phyloP scores from a whole-genome alignment of 2,113 vertebrate genomes.

The Uria lomvia region DNA sequence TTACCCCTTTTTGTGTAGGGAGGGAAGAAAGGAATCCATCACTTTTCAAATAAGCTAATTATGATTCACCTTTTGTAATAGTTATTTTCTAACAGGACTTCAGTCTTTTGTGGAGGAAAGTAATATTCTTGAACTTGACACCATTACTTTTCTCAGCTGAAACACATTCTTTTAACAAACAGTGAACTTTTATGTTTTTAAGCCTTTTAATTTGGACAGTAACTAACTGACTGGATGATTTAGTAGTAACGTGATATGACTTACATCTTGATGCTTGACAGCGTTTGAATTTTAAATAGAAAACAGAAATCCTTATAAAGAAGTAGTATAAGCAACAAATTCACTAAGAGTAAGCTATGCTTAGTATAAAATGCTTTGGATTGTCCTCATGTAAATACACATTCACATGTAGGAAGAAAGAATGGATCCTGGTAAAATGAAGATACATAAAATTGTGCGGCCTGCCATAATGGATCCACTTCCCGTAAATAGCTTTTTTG shows the following conservation, averaged over 20 bases:
- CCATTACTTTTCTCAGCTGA: background rate
- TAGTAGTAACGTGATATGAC: background rate
- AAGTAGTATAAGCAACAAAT: background rate
- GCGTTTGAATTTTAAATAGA: slow-evolving; percentile 17
- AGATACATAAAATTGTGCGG: background rate
- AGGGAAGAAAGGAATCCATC: background rate
- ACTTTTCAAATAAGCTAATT: background rate
- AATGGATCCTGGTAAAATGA: background rate
- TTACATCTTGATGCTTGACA: background rate
- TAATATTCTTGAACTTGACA: background rate
- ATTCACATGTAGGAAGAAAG: background rate
- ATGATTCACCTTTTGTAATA: background rate
- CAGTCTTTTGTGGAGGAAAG: background rate
- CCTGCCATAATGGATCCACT: background rate
- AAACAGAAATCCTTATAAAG: background rate
- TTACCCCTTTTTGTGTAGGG: background rate
- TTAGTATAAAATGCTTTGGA: background rate
- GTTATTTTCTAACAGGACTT: background rate
- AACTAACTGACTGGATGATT: background rate
- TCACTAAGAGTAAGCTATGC: background rate
- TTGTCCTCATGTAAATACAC: background rate
- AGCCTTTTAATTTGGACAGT: background rate
- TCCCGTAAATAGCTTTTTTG: background rate
- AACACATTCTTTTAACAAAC: background rate
- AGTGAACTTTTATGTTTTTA: background rate